These are phyloP conservation scores for Unio pictorum DNA, from an alignment of 2,888 invertebrate species.

Conservation along the genomic window DNA sequence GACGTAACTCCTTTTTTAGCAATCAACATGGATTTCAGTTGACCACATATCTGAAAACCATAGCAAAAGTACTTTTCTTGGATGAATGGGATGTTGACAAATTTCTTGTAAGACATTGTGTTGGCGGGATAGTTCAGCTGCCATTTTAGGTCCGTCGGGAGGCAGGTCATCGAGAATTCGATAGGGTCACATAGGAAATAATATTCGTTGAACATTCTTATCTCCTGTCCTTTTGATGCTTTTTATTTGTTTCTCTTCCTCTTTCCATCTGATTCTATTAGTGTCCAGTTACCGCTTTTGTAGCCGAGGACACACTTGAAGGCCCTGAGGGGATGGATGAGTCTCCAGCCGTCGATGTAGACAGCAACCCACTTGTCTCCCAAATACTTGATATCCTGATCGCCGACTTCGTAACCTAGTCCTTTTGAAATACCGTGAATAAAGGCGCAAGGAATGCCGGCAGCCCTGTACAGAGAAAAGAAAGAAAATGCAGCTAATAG, in stretches of 20 bases:
- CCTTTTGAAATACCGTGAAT: conserved; percentile 43
- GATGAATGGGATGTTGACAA: conserved; percentile 26
- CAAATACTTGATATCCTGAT: conserved; percentile 18
- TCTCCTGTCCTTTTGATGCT: conserved; percentile 3
- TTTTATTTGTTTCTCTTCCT: conserved; percentile 8
- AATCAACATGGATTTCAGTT: conserved; percentile 25
- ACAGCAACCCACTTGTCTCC: conserved; percentile 41
- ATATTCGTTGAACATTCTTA: conserved; percentile 40
- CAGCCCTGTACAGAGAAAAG: conserved; percentile 21
- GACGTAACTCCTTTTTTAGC: conserved; percentile 27
- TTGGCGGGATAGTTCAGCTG: conserved; percentile 25
- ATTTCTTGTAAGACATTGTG: conserved; percentile 19
- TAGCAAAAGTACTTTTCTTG: conserved; percentile 34
- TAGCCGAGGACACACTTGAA: conserved; percentile 32
- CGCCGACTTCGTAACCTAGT: conserved; percentile 39
- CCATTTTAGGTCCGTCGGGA: conserved; percentile 37
- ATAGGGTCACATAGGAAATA: conserved; percentile 38
- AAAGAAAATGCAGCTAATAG: background rate
- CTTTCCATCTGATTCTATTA: conserved; percentile 1
- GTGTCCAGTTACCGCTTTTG: conserved; percentile 31
- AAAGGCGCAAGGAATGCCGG: conserved; percentile 35
- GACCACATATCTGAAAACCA: conserved; percentile 22
- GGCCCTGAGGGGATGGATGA: conserved; percentile 39
- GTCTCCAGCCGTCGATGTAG: conserved; percentile 39
- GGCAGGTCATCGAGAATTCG: conserved; percentile 32